Conservation (phyloP, 2,888 invertebrate species). For the Theristus sp. region DNA sequence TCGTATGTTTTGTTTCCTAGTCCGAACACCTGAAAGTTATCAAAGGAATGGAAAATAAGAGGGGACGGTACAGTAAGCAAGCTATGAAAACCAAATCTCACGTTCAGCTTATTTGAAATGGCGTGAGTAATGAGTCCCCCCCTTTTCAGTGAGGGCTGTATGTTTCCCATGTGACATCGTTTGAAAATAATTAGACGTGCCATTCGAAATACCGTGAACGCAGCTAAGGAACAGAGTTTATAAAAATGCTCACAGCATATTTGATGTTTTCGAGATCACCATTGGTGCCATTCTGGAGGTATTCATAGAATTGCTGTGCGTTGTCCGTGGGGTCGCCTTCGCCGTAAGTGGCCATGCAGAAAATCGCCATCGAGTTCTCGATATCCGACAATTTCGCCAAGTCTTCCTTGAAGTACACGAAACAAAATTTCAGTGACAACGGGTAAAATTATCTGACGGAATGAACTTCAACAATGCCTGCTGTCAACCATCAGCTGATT, state of each 20-base stretch:
- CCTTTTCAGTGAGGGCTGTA: too few relatives aligned
- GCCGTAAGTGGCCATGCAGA: slow-evolving; percentile 94
- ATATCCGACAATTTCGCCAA: slow-evolving; percentile 64
- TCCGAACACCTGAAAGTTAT: slow-evolving; percentile 68
- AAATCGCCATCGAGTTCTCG: slow-evolving; percentile 76
- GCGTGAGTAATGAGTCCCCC: too few relatives aligned
- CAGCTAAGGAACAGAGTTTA: too few relatives aligned
- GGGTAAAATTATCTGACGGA: too few relatives aligned
- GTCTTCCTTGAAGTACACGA: slow-evolving; percentile 55
- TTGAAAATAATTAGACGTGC: too few relatives aligned
- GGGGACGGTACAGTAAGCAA: not conserved
- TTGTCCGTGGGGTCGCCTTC: slow-evolving; percentile 99
- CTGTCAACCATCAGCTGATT: too few relatives aligned
- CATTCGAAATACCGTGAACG: too few relatives aligned
- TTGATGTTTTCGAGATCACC: slow-evolving; percentile 63
- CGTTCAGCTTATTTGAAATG: too few relatives aligned
- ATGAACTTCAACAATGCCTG: too few relatives aligned
- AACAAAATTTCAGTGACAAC: too few relatives aligned
- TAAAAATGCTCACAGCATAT: slow-evolving; percentile 75
- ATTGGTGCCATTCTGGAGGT: slow-evolving; percentile 73
- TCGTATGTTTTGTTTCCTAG: slow-evolving; percentile 98
- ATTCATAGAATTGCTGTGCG: slow-evolving; percentile 91
- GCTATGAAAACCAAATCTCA: too few relatives aligned
- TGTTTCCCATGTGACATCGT: too few relatives aligned
- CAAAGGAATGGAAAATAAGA: not conserved